Conservation (phyloP, 2,113 vertebrate species). For the Protobothrops mucrosquamatus region DNA sequence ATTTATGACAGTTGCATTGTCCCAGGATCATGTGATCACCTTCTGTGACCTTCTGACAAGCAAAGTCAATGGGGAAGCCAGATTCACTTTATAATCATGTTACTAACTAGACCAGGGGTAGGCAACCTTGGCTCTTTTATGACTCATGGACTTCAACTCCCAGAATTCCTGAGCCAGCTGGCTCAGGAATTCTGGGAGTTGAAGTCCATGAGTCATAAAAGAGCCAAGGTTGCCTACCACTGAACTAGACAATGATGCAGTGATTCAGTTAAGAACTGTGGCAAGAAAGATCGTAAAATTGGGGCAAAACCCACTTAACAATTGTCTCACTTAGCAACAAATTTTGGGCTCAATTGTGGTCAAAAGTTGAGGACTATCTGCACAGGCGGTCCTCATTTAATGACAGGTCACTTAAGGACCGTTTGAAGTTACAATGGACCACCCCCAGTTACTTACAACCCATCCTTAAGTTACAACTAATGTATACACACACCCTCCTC, state of each 20-base stretch:
- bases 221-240: too few species aligned
- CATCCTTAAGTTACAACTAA: not conserved
- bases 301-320: not conserved
- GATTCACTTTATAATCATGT: not conserved
- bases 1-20: not conserved
- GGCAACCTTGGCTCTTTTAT: too few species aligned
- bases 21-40: not conserved
- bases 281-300: not conserved
- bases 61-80: not conserved
- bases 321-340: not conserved
- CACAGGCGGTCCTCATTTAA: not conserved
- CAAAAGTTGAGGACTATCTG: not conserved
- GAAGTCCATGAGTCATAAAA: too few species aligned
- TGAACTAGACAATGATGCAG: not conserved
- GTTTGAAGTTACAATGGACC: not conserved
- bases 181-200: too few species aligned
- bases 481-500: not conserved
- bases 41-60: not conserved
- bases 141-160: too few species aligned
- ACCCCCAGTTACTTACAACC: not conserved
- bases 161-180: too few species aligned
- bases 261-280: not conserved
- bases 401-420: not conserved
- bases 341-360: not conserved
- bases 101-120: not conserved